Base-by-base conservation (phyloP, 2,113 vertebrate genomes). In the Myxocyprinus asiaticus region DNA sequence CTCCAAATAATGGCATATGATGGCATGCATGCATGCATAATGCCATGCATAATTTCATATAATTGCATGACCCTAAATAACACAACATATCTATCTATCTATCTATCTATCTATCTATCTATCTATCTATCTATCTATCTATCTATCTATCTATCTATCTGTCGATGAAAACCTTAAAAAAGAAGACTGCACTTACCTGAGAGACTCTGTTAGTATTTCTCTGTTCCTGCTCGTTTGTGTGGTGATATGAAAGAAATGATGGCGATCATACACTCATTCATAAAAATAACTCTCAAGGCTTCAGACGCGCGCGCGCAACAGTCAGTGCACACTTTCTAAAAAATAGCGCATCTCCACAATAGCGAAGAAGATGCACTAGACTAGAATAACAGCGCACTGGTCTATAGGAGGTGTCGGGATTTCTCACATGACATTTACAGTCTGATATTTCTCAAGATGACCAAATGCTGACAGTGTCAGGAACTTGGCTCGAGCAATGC, bases 321-420 rank as follows among this genome's bases (percentile, higher is more conserved):
- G 11, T 10, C 15, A 14, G 10, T 33, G 66, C 17, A n/a, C 59
- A 43, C 9, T n/a, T 33, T 65, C 65, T 76, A 81, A 69, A 76
- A 33, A 76, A 76, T 81, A 81, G 79, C 79, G 17, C 72, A 59
- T 42, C 66, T 53, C 65, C 63, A 73, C 69, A 62, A 73, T 43
- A 63, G 47, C 63, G 65, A 69, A 56, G 69, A 51, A 74, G 69
- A 12, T 67, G 53, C 42, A 58, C 0, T 43, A 47, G 5, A 58
- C n/a, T 7, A 7, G 14, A 7, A 11, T n/a, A 0, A 48, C 47
- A 48, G 47, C 47, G 47, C 47, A 8, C 47, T 7, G 6, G 14
- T n/a, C 14, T n/a, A 56, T n/a, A 56, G 6, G 5, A 58, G 2
- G 14, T n/a, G 14, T 58, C 14, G 1, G 55, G 55, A 58, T 11